A percentile compares a stretch with the other conserved stretches of the same genome.
Evolutionary conservation across 2,797 vertebrate species (phyloP).

Genomic region (Pseudochirops cupreus): DNA sequence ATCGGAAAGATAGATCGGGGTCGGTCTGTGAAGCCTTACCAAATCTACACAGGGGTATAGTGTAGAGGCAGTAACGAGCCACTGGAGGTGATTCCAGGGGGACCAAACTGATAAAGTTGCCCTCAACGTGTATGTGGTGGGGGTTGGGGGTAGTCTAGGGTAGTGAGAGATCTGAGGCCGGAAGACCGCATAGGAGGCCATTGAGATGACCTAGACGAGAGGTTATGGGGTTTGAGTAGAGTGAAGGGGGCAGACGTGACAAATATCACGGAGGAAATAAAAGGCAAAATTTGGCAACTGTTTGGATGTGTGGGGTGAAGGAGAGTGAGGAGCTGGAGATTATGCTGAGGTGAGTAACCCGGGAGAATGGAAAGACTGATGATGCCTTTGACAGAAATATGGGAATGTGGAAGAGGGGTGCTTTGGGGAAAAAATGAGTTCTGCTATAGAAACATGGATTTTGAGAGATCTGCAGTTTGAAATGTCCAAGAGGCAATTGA

Average conservation of each 20-base stretch:
- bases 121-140: neutral
- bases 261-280: neutral
- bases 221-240: neutral
- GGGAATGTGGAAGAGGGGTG: neutral
- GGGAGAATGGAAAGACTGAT: too few species aligned
- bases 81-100: neutral
- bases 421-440: neutral
- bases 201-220: neutral
- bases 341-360: neutral
- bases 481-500: neutral
- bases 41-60: neutral
- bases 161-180: neutral
- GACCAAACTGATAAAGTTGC: neutral
- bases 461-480: neutral
- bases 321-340: neutral
- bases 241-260: neutral
- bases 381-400: neutral
- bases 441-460: neutral
- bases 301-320: neutral
- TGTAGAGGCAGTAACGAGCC: neutral
- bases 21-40: neutral
- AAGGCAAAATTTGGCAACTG: neutral
- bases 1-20: neutral
- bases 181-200: neutral
- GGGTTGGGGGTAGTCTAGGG: neutral